Evolutionary conservation across 2,888 invertebrate genomes (phyloP), one percentile per base, ranked within the genome.

Genomic region (Tetragonula carbonaria): DNA sequence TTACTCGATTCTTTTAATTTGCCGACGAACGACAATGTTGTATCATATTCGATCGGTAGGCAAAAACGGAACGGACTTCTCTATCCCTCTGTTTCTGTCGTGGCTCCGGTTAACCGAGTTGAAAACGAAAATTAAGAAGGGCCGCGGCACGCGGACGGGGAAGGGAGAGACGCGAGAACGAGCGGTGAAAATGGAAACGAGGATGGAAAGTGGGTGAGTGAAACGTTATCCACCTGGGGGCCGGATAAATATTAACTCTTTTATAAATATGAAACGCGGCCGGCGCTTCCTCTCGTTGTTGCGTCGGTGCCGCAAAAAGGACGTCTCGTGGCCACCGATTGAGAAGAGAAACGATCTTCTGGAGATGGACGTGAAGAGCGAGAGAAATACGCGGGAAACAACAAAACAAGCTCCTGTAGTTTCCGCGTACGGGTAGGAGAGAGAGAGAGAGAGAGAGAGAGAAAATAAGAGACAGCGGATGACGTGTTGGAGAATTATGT

Each of bases 191-290:
- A 62, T 62, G 62, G 62, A 79, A 83, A 81, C 74, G 38, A 45
- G 79, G 68, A 78, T 75, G 80, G 74, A 80, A 87, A 84, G 75
- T 71, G 81, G 82, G 74, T 62, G 77, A 77, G 78, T 79, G 28
- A 62, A 62, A 18, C 18, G 86, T 85, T 82, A 90, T 87, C 72
- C 81, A 76, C 68, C 79, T 62, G 67, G 82, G 76, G 84, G 59
- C 57, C 78, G 77, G 75, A 91, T 86, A 90, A 90, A 90, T 90
- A 90, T 90, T 90, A 90, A 90, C 82, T 84, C 87, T 90, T 90
- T 90, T 90, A 90, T 90, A 90, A 90, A 90, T 90, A 87, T 90
- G 87, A 90, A 90, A 90, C 85, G 82, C 80, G 74, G 66, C 66
- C 28, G 77, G 73, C 78, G 68, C 73, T 87, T 81, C 74, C 81